Base-by-base conservation (phyloP, 2,113 vertebrate species). In the Entosphenus tridentatus region DNA sequence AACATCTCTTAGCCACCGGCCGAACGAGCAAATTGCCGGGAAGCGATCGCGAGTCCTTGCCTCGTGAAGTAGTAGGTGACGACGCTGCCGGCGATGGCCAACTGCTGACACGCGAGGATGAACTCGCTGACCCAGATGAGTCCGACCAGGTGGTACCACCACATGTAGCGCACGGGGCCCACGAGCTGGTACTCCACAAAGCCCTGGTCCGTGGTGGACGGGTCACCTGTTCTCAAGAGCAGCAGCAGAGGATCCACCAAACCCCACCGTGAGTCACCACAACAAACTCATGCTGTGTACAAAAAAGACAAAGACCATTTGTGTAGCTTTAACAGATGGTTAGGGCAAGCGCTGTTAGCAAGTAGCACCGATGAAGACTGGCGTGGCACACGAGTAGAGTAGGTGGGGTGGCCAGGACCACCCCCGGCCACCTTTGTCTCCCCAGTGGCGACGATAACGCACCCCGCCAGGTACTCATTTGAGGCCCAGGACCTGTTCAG, bases 41-140 rank as follows among this genome's bases (percentile, higher is more conserved):
- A 39, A 39, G 39, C 39, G 39, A 39, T 39, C 39, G 39, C 39
- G 39, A 39, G 39, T 5, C 39, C 39, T 39, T 39, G 21, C 83
- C 83, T 80, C 73, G 80, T 82, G 76, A 85, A 84, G 73, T 81
- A 83, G 71, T 75, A 81, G 59, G 74, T 69, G 55, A 78, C 79
- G 70, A 83, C 78, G 4, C 79, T 76, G 17, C 83, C 83, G 9
- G 81, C 77, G 18, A 83, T 70, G 0, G 76, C 75, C 75, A 84
- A 81, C 18, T 82, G 80, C 72, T 86, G 83, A 74, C 84, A 83
- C 0, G 80, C 76, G 10, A 86, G 79, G 72, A 85, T 78, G 78
- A 84, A 83, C 71, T 84, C 81, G 10, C 80, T 84, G 12, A 82
- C 84, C 83, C 83, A 84, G 71, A 86, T 68, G 59, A 85, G 83